Percentiles rank a stretch among this genome's conserved stretches.
Conservation (phyloP, 2,797 vertebrate species). For the Tinamus major region DNA sequence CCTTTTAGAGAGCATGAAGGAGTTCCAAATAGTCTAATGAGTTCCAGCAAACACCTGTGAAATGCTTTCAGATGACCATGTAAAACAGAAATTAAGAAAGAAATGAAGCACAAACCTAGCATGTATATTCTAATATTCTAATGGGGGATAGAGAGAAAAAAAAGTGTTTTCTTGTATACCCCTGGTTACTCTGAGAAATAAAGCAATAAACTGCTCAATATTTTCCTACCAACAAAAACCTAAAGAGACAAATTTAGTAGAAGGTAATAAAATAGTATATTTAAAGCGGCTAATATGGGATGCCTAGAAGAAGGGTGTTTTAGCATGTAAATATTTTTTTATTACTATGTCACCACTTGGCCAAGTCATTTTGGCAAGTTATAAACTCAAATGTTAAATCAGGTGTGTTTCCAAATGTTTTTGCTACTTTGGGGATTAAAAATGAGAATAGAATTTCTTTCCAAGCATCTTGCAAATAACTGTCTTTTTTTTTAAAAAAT, state of each 20-base stretch:
- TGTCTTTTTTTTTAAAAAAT: neutral
- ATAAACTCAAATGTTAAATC: neutral
- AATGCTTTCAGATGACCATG: slow-evolving; percentile 82
- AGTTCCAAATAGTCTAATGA: slow-evolving; percentile 86
- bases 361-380: neutral
- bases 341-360: neutral
- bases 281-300: neutral
- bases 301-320: neutral
- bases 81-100: slow-evolving; percentile 81
- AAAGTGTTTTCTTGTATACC: neutral
- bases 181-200: neutral
- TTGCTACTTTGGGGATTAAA: neutral
- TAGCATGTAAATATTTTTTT: neutral
- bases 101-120: slow-evolving; percentile 66
- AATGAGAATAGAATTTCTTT: neutral
- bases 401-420: neutral
- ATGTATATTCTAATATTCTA: slow-evolving; percentile 13
- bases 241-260: neutral
- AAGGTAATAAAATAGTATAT: neutral
- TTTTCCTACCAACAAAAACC: neutral
- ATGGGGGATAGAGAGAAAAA: neutral
- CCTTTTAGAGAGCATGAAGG: slow-evolving; percentile 86
- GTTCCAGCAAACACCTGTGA: slow-evolving; percentile 87
- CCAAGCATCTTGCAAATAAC: neutral
- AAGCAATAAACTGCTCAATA: neutral